Evolutionary conservation across 2,888 invertebrate species (phyloP), one percentile per base, ranked within the genome.

Genomic region (Biston betularia): DNA sequence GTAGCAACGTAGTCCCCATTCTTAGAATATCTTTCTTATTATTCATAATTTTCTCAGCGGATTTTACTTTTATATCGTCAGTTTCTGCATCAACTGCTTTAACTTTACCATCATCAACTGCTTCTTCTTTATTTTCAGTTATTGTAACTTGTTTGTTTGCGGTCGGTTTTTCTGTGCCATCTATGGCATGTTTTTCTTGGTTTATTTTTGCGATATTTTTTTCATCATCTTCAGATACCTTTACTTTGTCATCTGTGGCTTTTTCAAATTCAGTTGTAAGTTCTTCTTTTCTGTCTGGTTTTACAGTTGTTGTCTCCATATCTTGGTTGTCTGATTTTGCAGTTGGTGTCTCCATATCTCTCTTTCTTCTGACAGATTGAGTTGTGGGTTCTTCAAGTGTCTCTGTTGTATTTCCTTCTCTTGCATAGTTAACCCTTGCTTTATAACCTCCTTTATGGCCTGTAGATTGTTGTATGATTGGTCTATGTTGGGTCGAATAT

Each of bases 401-500:
- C 0, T 53, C 53, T 15, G 68, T 60, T 9, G 57, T 50, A 38
- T 72, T 66, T n/a, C 55, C 50, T 46, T 57, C 44, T 68, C 72
- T 64, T 2, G 6, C 59, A 8, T 49, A 59, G 12, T 24, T 54
- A 6, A 8, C 15, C 11, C 45, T 48, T n/a, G 24, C 42, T 0
- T 58, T 42, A 9, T 65, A 46, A 4, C 24, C 40, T 4, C 74
- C 70, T 0, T 55, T 7, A 33, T 83, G 72, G 38, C 77, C 83
- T 0, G 89, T 90, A 0, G 85, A 83, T 15, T 76, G 76, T 5
- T 11, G 6, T 5, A 75, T 74, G 0, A 64, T 6, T 0, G 90
- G 90, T 62, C 86, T 75, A 24, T 88, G 84, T 8, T 88, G 75
- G 0, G 89, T 89, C 0, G 82, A 84, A 70, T 83, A 63, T 6